A percentile compares a stretch with the other conserved stretches of the same genome.
phyloP scores from a whole-genome alignment of 2,888 invertebrate species.

The Hirtodrosophila cameraria region DNA sequence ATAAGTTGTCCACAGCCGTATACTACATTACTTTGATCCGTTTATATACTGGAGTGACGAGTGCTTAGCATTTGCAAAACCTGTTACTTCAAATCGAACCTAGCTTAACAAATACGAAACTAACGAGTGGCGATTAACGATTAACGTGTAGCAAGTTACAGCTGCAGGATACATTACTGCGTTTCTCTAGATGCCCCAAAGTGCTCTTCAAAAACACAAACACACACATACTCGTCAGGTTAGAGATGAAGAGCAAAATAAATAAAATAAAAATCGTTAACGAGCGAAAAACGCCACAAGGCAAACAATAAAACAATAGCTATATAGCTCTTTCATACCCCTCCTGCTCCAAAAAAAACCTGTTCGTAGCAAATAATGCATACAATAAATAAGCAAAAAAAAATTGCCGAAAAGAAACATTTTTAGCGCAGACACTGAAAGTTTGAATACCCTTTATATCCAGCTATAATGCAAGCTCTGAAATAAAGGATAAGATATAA shows the following conservation, averaged over 20 bases:
- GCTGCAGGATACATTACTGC: slow-evolving; percentile 33
- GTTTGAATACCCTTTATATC: too few relatives aligned
- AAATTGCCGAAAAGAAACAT: neutral
- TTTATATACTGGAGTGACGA: too few relatives aligned
- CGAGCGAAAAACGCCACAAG: slow-evolving; percentile 37
- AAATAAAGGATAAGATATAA: too few relatives aligned
- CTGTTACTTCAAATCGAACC: too few relatives aligned
- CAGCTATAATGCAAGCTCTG: too few relatives aligned
- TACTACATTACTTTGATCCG: too few relatives aligned
- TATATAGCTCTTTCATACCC: neutral
- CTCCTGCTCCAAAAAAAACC: neutral
- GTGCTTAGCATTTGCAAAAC: too few relatives aligned
- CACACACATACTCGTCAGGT: slow-evolving; percentile 13
- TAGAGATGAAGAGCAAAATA: slow-evolving; percentile 61
- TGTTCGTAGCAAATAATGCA: slow-evolving; percentile 42
- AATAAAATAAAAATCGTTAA: slow-evolving; percentile 62
- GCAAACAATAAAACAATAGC: slow-evolving; percentile 53
- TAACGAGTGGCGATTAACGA: neutral
- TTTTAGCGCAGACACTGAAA: too few relatives aligned
- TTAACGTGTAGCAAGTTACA: slow-evolving; percentile 16
- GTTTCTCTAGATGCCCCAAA: slow-evolving; percentile 19
- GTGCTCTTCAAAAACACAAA: slow-evolving; percentile 40
- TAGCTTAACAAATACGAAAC: too few relatives aligned
- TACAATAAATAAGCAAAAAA: slow-evolving; percentile 42
- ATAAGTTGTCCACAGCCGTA: too few relatives aligned